Evolutionary conservation across 2,113 vertebrate genomes (phyloP).

Genomic region (Platysteira castanea): DNA sequence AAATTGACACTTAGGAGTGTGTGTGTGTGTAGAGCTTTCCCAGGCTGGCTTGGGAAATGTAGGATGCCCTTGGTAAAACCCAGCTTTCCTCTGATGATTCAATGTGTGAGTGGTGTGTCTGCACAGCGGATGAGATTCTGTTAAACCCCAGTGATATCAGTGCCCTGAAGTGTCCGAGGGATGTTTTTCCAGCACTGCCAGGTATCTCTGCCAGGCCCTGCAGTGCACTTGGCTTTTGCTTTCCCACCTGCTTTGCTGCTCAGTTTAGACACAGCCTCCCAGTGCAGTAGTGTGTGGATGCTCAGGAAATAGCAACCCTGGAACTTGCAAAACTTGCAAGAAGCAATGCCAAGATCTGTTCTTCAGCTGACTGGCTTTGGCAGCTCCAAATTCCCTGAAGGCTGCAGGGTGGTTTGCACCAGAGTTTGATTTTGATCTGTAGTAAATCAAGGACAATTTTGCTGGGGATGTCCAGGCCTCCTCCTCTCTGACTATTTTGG

Average conservation of each 20-base stretch:
- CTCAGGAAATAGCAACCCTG: not conserved
- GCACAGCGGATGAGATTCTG: not conserved
- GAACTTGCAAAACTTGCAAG: not conserved
- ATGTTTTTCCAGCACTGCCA: not conserved
- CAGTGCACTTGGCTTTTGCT: not conserved
- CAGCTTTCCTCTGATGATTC: not conserved
- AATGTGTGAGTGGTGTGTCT: not conserved
- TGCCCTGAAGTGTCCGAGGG: not conserved
- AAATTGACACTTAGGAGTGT: not conserved
- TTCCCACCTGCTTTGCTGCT: not conserved
- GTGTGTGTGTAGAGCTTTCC: not conserved
- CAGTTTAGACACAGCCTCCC: not conserved
- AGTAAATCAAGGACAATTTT: not conserved
- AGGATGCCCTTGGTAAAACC: not conserved
- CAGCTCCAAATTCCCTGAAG: not conserved
- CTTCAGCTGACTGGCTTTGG: not conserved
- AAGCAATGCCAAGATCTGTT: conserved; percentile 1
- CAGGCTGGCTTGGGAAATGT: not conserved
- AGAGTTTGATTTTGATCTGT: not conserved
- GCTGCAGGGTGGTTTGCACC: not conserved
- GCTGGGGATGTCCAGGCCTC: not conserved
- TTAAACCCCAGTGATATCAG: not conserved
- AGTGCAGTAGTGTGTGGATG: not conserved
- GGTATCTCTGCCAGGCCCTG: not conserved
- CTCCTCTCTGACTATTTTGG: not conserved